Base-by-base conservation (phyloP, 2,888 invertebrate genomes). In the Amaurobius ferox region DNA sequence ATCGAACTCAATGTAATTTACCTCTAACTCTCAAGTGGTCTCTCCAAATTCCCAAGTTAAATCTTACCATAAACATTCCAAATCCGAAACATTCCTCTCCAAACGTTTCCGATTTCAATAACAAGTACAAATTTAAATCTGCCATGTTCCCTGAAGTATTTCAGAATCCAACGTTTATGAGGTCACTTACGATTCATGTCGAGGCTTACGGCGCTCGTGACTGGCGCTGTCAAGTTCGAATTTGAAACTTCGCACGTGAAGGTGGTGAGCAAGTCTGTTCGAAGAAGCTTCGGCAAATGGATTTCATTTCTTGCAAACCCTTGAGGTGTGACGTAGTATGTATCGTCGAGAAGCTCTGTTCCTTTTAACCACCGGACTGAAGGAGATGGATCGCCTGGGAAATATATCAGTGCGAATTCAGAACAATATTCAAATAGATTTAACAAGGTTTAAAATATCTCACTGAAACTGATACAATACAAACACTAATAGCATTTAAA, bases 211-310 rank as follows among this genome's bases (percentile, higher is more conserved):
- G 81, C 66, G 13, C 86, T 83, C 11, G 83, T 87, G 13, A 87
- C 80, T 66, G 88, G 86, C 28, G 79, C 79, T 6, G 88, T 89
- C 1, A 88, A 44, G 55, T 88, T 89, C 40, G 79, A 79, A 61
- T 88, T 89, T 3, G 72, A 79, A 11, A 88, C 87, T 66, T 86
- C 78, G 66, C 80, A 86, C 0, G 96, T 96, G 92, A 96, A 96
- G 88, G 95, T 94, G 19, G 95, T 94, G 89, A 96, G 95, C 90
- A 96, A 94, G 92, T 97, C 96, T 76, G 94, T 94, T 80, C 97
- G 93, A 26, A 94, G 94, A 88, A 97, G 93, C 71, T 95, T 94
- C 70, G 94, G 93, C 89, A 96, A 93, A 91, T 94, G 95, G 89
- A 97, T 92, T 85, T 94, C 94, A 93, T 96, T 96, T 30, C 95